Conservation (phyloP, 2,797 vertebrate genomes). For the Hypotaenidia okinawae region DNA sequence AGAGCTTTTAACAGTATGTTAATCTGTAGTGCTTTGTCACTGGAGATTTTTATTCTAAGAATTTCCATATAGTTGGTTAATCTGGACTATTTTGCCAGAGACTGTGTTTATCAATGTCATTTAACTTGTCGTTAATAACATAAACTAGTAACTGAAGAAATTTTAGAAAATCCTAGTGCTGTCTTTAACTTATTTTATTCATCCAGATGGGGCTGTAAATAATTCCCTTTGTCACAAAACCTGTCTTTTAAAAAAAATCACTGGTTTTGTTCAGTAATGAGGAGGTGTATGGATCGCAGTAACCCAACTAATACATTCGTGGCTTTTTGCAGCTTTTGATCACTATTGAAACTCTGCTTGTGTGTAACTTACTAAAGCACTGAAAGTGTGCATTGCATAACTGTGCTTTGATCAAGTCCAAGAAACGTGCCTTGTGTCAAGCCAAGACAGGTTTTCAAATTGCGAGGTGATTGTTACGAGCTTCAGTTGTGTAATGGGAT, state of each 20-base stretch:
- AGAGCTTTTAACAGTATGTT: neutral
- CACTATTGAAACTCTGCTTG: slow-evolving; percentile 67
- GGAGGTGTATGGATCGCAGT: slow-evolving; percentile 40
- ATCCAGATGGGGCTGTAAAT: slow-evolving; percentile 57
- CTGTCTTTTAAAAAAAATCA: neutral
- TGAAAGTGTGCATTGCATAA: slow-evolving; percentile 66
- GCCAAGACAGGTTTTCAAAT: slow-evolving; percentile 51
- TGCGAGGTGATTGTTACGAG: neutral
- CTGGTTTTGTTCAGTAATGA: slow-evolving; percentile 2
- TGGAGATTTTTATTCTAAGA: neutral
- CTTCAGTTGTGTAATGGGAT: neutral
- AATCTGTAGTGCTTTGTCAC: neutral
- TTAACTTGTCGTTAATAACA: neutral
- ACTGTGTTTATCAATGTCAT: neutral
- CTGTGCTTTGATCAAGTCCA: slow-evolving; percentile 74
- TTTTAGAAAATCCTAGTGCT: neutral
- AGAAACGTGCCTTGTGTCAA: slow-evolving; percentile 83
- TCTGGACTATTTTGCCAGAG: neutral
- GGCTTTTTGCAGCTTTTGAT: slow-evolving; percentile 82
- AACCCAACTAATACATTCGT: slow-evolving; percentile 79
- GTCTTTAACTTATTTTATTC: neutral
- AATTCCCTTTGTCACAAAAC: slow-evolving; percentile 70
- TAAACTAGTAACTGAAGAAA: neutral
- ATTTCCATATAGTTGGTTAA: neutral
- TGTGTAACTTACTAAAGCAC: slow-evolving; percentile 77